These are phyloP conservation scores for Acanthoscelides obtectus DNA, from an alignment of 2,888 invertebrate species.

Conservation along the genomic window DNA sequence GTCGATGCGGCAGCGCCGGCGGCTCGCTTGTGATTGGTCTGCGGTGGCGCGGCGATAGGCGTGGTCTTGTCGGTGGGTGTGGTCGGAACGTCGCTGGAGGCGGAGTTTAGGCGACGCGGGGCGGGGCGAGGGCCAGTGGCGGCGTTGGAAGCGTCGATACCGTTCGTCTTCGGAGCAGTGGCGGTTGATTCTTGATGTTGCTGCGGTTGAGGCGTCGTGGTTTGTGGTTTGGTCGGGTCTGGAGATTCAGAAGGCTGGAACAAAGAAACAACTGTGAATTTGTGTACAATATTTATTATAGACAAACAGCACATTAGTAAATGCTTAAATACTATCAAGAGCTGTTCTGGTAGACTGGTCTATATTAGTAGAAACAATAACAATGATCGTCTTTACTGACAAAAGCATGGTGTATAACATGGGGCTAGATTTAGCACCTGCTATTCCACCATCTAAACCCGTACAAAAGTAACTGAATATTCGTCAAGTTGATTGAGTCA, in stretches of 20 bases:
- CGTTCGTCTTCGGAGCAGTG: constrained; percentile 44
- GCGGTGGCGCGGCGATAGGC: constrained; percentile 24
- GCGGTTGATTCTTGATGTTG: constrained; percentile 34
- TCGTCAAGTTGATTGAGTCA: too few relatives aligned
- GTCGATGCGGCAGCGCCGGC: not conserved
- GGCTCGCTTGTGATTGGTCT: constrained; percentile 45
- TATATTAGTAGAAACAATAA: too few relatives aligned
- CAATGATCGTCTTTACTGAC: too few relatives aligned
- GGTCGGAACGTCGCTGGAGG: constrained; percentile 19
- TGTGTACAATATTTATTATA: not conserved
- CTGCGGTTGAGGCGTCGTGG: constrained; percentile 28
- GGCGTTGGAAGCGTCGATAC: constrained; percentile 37
- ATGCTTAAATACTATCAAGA: not conserved
- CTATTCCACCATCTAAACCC: too few relatives aligned
- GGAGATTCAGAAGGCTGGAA: constrained; percentile 26
- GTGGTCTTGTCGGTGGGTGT: constrained; percentile 6
- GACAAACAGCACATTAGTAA: not conserved
- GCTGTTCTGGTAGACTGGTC: too few relatives aligned
- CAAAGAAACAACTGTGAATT: constrained; percentile 1
- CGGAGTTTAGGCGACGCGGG: constrained; percentile 32
- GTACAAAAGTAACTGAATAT: too few relatives aligned
- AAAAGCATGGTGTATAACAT: too few relatives aligned
- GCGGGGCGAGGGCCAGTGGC: constrained; percentile 39
- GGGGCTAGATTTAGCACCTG: too few relatives aligned
- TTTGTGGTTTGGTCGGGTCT: constrained; percentile 25